A percentile compares a stretch with the other conserved stretches of the same genome.
These are phyloP conservation scores for Phyllotreta striolata DNA, from an alignment of 2,888 invertebrate genomes.

Conservation along the genomic window DNA sequence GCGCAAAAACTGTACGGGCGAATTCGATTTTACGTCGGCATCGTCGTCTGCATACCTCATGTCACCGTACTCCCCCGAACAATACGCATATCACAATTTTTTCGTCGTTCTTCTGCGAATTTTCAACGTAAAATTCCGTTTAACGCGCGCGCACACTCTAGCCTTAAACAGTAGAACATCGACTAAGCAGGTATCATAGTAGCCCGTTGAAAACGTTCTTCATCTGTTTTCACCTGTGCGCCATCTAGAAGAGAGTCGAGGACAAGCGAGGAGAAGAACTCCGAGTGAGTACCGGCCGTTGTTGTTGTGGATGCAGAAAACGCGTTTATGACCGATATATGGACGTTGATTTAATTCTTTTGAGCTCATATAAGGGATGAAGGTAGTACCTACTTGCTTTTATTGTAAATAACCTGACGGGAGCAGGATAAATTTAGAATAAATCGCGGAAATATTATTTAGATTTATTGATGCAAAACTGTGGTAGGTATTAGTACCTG, in stretches of 20 bases:
- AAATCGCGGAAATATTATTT: too few species aligned
- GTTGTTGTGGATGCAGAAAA: constrained; percentile 29
- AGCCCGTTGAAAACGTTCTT: constrained; percentile 52
- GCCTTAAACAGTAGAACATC: constrained; percentile 64
- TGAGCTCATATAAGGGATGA: constrained; percentile 3
- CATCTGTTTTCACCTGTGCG: constrained; percentile 58
- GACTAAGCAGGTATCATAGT: constrained; percentile 59
- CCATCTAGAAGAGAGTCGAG: constrained; percentile 54
- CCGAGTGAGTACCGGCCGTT: constrained; percentile 10
- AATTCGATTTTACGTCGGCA: constrained; percentile 20
- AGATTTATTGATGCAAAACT: too few species aligned
- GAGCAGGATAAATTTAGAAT: too few species aligned
- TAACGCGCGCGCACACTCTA: constrained; percentile 68
- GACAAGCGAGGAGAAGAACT: constrained; percentile 28
- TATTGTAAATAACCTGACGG: too few species aligned
- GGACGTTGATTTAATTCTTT: constrained; percentile 15
- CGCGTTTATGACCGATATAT: constrained; percentile 25
- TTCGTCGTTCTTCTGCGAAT: not conserved
- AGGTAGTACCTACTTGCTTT: not conserved
- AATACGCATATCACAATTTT: constrained; percentile 21
- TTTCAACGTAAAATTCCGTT: constrained; percentile 22
- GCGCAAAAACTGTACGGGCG: not conserved
- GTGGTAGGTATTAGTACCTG: too few species aligned
- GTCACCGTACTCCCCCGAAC: constrained; percentile 17
- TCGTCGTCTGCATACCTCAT: constrained; percentile 25